These are phyloP conservation scores for Chouioia cunea DNA, from an alignment of 2,888 invertebrate species.

Conservation along the genomic window DNA sequence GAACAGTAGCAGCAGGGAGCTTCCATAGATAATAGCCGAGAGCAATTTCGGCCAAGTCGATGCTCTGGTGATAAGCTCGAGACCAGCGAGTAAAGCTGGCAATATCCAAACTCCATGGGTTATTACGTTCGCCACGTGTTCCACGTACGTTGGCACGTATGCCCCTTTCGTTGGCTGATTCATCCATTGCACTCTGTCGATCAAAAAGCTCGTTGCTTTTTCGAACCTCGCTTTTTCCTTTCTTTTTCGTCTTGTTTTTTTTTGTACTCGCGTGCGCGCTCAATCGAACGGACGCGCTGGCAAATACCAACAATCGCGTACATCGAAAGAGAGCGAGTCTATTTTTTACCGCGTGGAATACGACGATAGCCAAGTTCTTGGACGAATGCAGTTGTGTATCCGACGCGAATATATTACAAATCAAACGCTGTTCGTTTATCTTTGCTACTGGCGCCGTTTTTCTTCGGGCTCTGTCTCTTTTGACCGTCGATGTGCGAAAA, in stretches of 20 bases:
- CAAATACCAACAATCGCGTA: not conserved
- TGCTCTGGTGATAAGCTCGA: conserved; percentile 82
- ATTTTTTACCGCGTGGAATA: too few species aligned
- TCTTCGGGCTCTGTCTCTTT: too few species aligned
- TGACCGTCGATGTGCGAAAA: too few species aligned
- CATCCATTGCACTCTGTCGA: conserved; percentile 78
- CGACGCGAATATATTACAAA: too few species aligned
- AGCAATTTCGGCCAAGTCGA: conserved; percentile 80
- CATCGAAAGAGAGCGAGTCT: conserved; percentile 20
- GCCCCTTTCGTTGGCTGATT: conserved; percentile 83
- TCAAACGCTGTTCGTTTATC: too few species aligned
- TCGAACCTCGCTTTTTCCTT: not conserved
- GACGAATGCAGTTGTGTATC: too few species aligned
- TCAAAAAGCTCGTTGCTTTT: not conserved
- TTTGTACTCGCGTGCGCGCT: too few species aligned
- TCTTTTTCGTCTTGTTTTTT: not conserved
- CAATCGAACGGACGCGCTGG: not conserved
- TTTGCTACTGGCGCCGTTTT: too few species aligned
- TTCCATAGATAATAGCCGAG: conserved; percentile 88
- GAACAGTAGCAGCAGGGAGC: conserved; percentile 87
- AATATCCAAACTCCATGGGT: conserved; percentile 92
- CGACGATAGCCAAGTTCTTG: too few species aligned
- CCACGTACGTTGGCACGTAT: conserved; percentile 88
- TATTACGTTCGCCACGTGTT: conserved; percentile 91
- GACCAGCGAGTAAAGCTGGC: conserved; percentile 84